Evolutionary conservation across 2,888 invertebrate species (phyloP).

Genomic region (Scaptomyza cyrtandrae): DNA sequence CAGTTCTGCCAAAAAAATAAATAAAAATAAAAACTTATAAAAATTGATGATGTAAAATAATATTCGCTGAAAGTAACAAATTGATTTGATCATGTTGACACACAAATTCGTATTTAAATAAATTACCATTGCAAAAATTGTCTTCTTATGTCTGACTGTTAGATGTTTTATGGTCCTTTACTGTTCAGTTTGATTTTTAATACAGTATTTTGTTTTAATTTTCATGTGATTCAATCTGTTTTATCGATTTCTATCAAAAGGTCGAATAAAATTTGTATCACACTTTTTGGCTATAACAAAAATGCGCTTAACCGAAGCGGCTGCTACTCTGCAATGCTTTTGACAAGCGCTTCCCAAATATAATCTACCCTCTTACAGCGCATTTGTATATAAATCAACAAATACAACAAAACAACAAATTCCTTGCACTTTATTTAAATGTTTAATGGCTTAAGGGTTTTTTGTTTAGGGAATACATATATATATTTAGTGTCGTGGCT

Average conservation of each 20-base stretch:
- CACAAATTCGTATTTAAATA: conserved; percentile 73
- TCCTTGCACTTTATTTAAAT: conserved; percentile 50
- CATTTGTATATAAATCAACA: conserved; percentile 50
- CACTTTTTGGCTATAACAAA: conserved; percentile 35
- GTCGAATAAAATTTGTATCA: conserved; percentile 21
- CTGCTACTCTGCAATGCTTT: conserved; percentile 60
- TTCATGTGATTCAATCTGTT: conserved; percentile 10
- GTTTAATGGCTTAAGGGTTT: conserved; percentile 6
- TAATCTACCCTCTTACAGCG: conserved; percentile 36
- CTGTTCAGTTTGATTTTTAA: conserved; percentile 18
- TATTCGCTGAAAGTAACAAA: conserved; percentile 68
- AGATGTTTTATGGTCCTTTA: conserved; percentile 25
- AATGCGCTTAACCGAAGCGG: conserved; percentile 45
- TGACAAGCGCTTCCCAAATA: conserved; percentile 34
- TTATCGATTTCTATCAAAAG: conserved; percentile 22
- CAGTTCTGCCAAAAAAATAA: conserved; percentile 56
- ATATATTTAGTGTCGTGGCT: neutral
- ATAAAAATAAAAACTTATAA: conserved; percentile 15
- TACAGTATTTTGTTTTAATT: conserved; percentile 7
- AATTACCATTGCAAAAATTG: conserved; percentile 59
- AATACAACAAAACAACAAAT: conserved; percentile 31
- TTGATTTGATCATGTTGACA: conserved; percentile 73
- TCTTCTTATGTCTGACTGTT: conserved; percentile 40
- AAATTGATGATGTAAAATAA: conserved; percentile 46
- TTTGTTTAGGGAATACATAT: neutral